These are phyloP conservation scores for Bos indicus DNA, from an alignment of 2,113 vertebrate species.

Conservation along the genomic window DNA sequence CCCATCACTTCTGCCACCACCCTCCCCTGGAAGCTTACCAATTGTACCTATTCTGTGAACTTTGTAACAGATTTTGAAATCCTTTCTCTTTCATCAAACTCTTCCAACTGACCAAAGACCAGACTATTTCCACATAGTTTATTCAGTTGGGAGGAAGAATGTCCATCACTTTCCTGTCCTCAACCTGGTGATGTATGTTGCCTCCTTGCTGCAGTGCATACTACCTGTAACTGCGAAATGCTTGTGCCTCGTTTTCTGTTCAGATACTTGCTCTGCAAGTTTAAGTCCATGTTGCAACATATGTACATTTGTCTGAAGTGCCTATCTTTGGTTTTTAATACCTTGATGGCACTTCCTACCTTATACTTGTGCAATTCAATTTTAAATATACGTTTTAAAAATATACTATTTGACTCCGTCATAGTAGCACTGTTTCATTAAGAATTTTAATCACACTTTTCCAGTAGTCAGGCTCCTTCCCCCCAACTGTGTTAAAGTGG, in stretches of 20 bases:
- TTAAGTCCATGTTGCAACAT: not conserved
- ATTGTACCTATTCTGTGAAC: slow-evolving; percentile 48
- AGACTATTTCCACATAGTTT: slow-evolving; percentile 61
- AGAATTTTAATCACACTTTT: not conserved
- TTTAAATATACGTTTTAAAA: not conserved
- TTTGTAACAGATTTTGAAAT: slow-evolving; percentile 65
- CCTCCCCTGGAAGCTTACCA: not conserved
- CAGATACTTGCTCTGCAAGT: not conserved
- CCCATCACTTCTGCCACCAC: not conserved
- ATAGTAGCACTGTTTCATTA: not conserved
- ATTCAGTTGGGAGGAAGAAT: not conserved
- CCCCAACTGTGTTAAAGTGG: not conserved
- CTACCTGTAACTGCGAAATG: not conserved
- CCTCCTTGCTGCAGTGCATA: not conserved
- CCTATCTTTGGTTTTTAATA: not conserved
- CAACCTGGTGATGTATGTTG: not conserved
- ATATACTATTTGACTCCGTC: not conserved
- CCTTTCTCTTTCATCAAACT: slow-evolving; percentile 42
- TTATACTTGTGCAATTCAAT: not conserved
- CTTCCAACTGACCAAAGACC: slow-evolving; percentile 44
- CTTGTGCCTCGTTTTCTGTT: not conserved
- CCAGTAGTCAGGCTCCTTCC: not conserved
- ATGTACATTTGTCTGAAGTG: not conserved
- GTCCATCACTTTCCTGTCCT: not conserved
- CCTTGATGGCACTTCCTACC: not conserved